A percentile compares a stretch with the other conserved stretches of the same genome.
These are phyloP conservation scores for Onychomys leucogaster DNA, from an alignment of 2,797 vertebrate genomes.

Conservation along the genomic window DNA sequence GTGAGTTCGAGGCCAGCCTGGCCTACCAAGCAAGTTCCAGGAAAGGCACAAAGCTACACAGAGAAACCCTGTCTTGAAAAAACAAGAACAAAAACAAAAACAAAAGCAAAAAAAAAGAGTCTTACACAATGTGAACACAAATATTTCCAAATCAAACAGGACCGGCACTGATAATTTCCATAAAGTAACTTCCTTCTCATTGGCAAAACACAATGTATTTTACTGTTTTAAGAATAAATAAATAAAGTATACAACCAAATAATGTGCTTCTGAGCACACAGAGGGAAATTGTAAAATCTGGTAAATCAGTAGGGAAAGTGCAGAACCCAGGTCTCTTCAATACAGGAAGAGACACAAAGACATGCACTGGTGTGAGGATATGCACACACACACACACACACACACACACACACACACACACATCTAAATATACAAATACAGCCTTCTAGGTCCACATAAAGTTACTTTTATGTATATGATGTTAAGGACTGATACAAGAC, in stretches of 20 bases:
- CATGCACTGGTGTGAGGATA: background rate
- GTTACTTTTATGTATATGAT: background rate
- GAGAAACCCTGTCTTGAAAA: no score
- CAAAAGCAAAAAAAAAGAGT: no score
- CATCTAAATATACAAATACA: background rate
- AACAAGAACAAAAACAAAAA: no score
- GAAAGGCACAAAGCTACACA: no score
- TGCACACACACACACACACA: background rate
- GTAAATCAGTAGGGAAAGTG: background rate
- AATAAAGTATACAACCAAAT: constrained; percentile 41
- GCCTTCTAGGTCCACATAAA: background rate
- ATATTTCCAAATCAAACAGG: constrained; percentile 46
- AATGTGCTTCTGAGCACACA: background rate
- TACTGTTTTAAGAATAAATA: constrained; percentile 50
- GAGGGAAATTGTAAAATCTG: background rate
- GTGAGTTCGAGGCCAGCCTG: no score
- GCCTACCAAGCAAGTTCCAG: no score
- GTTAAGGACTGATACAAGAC: background rate
- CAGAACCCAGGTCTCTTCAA: background rate
- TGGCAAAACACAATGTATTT: background rate
- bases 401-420: background rate
- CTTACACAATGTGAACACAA: background rate
- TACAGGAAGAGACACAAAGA: background rate
- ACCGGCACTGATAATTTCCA: background rate
- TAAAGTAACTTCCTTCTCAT: constrained; percentile 5